These are phyloP conservation scores for Poecilus cupreus DNA, from an alignment of 2,888 invertebrate species.

Conservation along the genomic window DNA sequence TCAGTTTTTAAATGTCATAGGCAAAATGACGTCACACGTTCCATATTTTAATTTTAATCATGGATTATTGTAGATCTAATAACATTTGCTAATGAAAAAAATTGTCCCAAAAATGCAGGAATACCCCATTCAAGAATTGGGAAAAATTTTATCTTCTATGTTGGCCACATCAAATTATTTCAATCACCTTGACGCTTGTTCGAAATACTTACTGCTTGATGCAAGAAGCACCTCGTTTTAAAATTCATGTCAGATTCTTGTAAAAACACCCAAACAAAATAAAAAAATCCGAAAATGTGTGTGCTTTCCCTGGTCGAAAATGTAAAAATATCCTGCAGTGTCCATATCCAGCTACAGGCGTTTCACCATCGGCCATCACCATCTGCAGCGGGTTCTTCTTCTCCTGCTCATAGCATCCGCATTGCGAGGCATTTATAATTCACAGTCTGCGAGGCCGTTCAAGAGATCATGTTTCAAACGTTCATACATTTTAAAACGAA, in stretches of 20 bases:
- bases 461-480: constrained; percentile 34
- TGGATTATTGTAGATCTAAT: too few species aligned
- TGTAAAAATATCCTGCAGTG: not conserved
- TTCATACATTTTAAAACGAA: constrained; percentile 40
- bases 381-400: not conserved
- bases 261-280: not conserved
- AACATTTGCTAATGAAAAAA: too few species aligned
- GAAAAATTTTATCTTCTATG: too few species aligned
- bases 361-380: not conserved
- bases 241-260: not conserved
- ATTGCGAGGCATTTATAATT: constrained; percentile 32
- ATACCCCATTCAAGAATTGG: too few species aligned
- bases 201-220: too few species aligned
- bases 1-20: too few species aligned
- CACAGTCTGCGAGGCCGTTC: constrained; percentile 13
- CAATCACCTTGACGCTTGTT: too few species aligned
- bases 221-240: not conserved
- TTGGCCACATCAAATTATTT: too few species aligned
- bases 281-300: not conserved
- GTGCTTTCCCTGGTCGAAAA: not conserved
- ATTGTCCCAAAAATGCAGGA: too few species aligned
- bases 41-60: too few species aligned
- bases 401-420: not conserved
- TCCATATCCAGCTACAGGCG: not conserved
- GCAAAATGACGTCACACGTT: too few species aligned